Evolutionary conservation across 2,113 vertebrate genomes (phyloP).

Genomic region (Lepidothrix coronata): DNA sequence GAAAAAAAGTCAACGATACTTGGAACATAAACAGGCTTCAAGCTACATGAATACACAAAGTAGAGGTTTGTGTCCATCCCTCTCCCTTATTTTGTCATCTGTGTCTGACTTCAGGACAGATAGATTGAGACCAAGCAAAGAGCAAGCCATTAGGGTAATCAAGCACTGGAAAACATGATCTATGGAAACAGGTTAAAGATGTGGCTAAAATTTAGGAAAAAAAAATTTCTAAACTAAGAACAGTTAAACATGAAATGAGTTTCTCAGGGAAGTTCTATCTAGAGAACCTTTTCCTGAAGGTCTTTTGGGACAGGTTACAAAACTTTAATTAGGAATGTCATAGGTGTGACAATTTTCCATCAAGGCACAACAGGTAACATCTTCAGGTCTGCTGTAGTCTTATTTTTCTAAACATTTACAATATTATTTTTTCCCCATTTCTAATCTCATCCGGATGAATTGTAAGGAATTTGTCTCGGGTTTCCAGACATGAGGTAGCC

Average conservation of each 20-base stretch:
- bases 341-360: background rate
- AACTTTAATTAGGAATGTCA: background rate
- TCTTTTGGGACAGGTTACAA: background rate
- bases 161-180: background rate
- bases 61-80: background rate
- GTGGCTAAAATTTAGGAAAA: background rate
- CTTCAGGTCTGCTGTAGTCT: background rate
- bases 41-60: background rate
- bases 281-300: background rate
- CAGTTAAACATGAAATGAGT: background rate
- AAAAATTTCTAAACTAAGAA: background rate
- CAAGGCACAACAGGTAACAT: background rate
- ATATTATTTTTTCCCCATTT: background rate
- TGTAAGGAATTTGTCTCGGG: conserved; percentile 51
- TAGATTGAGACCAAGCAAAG: background rate
- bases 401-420: background rate
- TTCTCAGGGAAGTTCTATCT: background rate
- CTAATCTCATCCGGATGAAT: conserved; percentile 60
- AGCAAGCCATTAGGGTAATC: background rate
- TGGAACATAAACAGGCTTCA: background rate
- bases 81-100: background rate
- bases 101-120: background rate
- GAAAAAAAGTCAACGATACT: background rate
- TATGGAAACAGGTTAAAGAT: background rate
- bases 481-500: conserved; percentile 68